Evolutionary conservation across 2,888 invertebrate genomes (phyloP).

Genomic region (Furcula furcula): DNA sequence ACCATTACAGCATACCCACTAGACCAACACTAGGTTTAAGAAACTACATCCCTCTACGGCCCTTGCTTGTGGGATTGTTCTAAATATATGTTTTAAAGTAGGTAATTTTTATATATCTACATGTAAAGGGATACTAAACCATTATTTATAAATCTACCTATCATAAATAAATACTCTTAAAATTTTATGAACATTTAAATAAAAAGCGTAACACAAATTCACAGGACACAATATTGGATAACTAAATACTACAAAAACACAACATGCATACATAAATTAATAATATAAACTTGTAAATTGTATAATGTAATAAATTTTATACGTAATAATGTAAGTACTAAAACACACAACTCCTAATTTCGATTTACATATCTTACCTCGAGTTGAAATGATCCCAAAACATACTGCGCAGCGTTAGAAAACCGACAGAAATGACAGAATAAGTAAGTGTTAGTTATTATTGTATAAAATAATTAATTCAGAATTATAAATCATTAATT

Average conservation of each 20-base stretch:
- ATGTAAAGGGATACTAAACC: neutral
- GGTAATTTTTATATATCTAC: neutral
- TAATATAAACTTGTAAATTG: constrained; percentile 23
- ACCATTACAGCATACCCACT: no score
- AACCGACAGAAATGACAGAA: constrained; percentile 85
- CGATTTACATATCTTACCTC: constrained; percentile 89
- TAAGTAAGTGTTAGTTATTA: constrained; percentile 61
- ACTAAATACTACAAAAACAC: constrained; percentile 52
- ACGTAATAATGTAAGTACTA: constrained; percentile 24
- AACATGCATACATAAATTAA: constrained; percentile 36
- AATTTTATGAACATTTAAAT: constrained; percentile 16
- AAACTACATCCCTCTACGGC: no score
- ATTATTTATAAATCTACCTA: neutral
- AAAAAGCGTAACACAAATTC: constrained; percentile 83
- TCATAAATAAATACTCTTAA: constrained; percentile 1
- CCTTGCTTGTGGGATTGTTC: no score
- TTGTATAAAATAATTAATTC: neutral
- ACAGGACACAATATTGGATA: constrained; percentile 81
- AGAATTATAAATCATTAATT: no score
- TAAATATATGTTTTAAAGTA: neutral
- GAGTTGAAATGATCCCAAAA: constrained; percentile 99
- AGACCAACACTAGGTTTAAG: no score
- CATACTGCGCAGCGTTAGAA: constrained; percentile 95
- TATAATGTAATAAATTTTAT: constrained; percentile 22
- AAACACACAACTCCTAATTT: constrained; percentile 55